Percentiles rank a stretch among this genome's conserved stretches.
These are phyloP conservation scores for Nothoprocta perdicaria DNA, from an alignment of 2,113 vertebrate species.

Conservation along the genomic window DNA sequence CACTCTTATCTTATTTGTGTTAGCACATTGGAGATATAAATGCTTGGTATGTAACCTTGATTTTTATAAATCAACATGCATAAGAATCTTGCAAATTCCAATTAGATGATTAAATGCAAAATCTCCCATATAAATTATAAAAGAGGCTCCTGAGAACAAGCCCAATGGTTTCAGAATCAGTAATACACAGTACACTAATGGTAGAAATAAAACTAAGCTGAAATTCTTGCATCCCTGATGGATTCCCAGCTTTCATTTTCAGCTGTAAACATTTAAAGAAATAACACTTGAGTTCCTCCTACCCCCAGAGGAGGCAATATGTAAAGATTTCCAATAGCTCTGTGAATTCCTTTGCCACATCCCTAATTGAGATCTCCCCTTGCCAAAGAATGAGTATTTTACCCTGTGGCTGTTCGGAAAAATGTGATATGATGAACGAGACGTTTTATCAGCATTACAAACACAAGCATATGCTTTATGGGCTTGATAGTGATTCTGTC, in stretches of 20 bases:
- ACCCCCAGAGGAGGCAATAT: neutral
- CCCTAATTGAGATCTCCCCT: neutral
- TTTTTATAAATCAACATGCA: slow-evolving; percentile 30
- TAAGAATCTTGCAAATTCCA: slow-evolving; percentile 7
- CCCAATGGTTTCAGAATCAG: neutral
- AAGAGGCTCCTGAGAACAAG: neutral
- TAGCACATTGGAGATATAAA: neutral
- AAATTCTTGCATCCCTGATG: neutral
- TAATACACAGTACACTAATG: neutral
- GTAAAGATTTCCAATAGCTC: slow-evolving; percentile 13
- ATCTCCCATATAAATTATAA: neutral
- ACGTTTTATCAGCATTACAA: slow-evolving; percentile 18
- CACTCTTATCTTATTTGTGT: neutral
- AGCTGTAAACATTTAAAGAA: slow-evolving; percentile 22
- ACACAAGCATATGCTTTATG: neutral
- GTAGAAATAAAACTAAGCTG: neutral
- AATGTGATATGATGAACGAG: neutral
- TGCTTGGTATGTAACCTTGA: neutral
- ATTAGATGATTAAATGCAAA: neutral
- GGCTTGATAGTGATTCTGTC: neutral
- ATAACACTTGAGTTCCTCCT: neutral
- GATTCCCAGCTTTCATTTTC: slow-evolving; percentile 21
- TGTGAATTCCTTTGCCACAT: slow-evolving; percentile 43
- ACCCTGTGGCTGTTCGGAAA: slow-evolving; percentile 32
- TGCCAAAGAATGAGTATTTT: slow-evolving; percentile 56